phyloP scores from a whole-genome alignment of 2,888 invertebrate genomes.

The Pammene fasciana region DNA sequence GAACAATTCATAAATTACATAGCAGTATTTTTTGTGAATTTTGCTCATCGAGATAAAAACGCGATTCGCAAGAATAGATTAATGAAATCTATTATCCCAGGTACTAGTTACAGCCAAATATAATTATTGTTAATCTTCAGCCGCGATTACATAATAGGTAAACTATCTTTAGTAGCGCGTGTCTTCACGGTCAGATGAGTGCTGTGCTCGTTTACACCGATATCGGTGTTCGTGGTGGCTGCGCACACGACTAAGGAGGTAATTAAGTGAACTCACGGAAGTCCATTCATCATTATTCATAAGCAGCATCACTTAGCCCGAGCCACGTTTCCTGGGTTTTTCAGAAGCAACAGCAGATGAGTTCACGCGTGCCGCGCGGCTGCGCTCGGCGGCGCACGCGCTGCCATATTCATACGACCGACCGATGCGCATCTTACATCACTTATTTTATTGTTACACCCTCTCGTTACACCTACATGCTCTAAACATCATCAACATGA shows the following conservation, averaged over 20 bases:
- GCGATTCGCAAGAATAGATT: background rate
- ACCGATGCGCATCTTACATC: conserved; percentile 61
- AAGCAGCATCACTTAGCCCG: conserved; percentile 66
- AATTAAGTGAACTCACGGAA: conserved; percentile 75
- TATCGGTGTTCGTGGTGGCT: conserved; percentile 39
- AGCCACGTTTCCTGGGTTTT: conserved; percentile 74
- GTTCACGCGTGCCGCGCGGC: conserved; percentile 61
- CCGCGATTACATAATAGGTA: conserved; percentile 50
- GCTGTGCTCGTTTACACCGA: conserved; percentile 42
- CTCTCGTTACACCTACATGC: conserved; percentile 28
- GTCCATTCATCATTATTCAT: conserved; percentile 71
- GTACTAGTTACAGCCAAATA: conserved; percentile 32
- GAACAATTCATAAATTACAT: background rate
- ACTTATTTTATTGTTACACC: conserved; percentile 55
- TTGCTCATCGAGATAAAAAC: background rate
- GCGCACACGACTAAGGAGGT: conserved; percentile 49
- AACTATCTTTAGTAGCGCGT: conserved; percentile 55
- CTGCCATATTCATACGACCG: conserved; percentile 20
- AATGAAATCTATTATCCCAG: conserved; percentile 37
- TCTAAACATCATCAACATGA: conserved; percentile 17
- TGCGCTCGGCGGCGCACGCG: conserved; percentile 66
- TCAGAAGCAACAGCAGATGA: conserved; percentile 53
- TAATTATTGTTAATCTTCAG: conserved; percentile 44
- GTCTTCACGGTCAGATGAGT: conserved; percentile 57
- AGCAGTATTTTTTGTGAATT: background rate